phyloP scores from a whole-genome alignment of 1,140 invertebrate genomes.

The Cydia fagiglandana region DNA sequence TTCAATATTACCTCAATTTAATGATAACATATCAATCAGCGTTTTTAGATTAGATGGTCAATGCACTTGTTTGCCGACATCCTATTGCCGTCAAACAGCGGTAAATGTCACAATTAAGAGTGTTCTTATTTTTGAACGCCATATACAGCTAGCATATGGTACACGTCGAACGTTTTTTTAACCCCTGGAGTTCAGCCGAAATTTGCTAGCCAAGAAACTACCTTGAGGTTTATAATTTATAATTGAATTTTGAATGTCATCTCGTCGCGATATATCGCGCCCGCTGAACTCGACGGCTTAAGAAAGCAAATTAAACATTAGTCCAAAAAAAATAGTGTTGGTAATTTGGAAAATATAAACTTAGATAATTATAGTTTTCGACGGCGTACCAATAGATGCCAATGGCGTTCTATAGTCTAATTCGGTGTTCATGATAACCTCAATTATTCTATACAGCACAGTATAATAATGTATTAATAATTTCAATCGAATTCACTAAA shows the following conservation, averaged over 20 bases:
- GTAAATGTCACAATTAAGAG: neutral
- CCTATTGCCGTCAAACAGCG: neutral
- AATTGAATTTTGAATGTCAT: no score
- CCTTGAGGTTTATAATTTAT: no score
- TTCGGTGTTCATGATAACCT: neutral
- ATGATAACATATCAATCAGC: conserved; percentile 29
- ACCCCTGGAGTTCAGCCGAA: no score
- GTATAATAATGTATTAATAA: conserved; percentile 10
- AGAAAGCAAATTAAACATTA: no score
- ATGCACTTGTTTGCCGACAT: neutral
- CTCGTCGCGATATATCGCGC: no score
- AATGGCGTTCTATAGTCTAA: neutral
- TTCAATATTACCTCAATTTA: conserved; percentile 23
- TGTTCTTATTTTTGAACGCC: neutral
- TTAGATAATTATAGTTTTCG: no score
- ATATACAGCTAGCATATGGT: neutral
- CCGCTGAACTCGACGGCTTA: no score
- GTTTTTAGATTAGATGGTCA: neutral
- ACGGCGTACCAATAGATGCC: no score
- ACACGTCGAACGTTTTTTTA: neutral
- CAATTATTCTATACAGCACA: neutral
- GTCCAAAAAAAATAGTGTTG: no score
- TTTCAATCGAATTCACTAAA: conserved; percentile 11
- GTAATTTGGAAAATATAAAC: no score
- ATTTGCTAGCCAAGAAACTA: no score